phyloP scores from a whole-genome alignment of 2,113 vertebrate species.

The Apodemus speciosus region DNA sequence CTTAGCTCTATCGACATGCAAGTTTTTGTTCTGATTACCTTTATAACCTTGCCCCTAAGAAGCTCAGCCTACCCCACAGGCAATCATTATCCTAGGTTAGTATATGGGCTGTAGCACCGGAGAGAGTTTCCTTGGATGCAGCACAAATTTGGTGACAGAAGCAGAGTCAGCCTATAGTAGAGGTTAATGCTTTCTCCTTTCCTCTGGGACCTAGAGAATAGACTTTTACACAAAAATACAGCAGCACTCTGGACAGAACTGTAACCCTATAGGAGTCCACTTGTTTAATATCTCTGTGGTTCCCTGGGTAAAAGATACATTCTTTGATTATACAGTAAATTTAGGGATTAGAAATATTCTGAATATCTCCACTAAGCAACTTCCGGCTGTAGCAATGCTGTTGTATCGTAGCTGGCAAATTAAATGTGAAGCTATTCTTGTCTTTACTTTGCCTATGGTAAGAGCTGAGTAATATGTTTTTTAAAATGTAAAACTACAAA shows the following conservation, averaged over 20 bases:
- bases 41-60: neutral
- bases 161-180: slow-evolving; percentile 43
- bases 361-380: neutral
- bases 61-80: neutral
- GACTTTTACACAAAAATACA: neutral
- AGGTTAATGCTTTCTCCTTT: neutral
- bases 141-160: slow-evolving; percentile 59
- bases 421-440: slow-evolving; percentile 11
- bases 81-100: slow-evolving; percentile 26
- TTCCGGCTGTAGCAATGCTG: neutral
- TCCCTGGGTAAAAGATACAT: neutral
- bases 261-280: neutral
- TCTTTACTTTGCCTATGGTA: slow-evolving; percentile 26
- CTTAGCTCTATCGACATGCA: neutral
- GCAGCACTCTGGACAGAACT: neutral
- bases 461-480: neutral
- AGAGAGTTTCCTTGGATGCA: slow-evolving; percentile 41
- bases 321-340: slow-evolving; percentile 8
- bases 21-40: slow-evolving; percentile 20
- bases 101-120: neutral
- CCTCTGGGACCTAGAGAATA: neutral
- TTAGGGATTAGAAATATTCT: neutral
- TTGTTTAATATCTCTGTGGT: neutral
- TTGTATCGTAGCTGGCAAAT: slow-evolving; percentile 33
- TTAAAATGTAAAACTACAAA: slow-evolving; percentile 50